Evolutionary conservation across 2,888 invertebrate genomes (phyloP), one percentile per base, ranked within the genome.

Genomic region (Congeria kusceri): DNA sequence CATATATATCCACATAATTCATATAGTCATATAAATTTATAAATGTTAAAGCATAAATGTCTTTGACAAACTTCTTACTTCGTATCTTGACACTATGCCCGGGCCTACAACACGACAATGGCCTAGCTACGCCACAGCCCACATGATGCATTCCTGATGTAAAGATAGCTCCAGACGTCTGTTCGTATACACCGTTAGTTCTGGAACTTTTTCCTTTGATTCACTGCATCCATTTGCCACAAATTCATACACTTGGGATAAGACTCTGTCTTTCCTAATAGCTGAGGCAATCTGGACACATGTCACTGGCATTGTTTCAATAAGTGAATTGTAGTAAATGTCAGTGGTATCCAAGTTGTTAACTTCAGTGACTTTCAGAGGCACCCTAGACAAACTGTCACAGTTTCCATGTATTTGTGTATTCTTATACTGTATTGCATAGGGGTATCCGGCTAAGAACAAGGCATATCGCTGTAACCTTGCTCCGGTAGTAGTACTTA

Each of bases 301-400:
- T 9, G 61, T 70, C 25, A 77, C 73, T 32, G 80, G 77, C 5
- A 92, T 56, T 88, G 75, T 83, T 88, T 91, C 76, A 91, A 83
- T 53, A 89, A 78, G 53, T 88, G 70, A 66, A n/a, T 66, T 58
- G 9, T 58, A 32, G 29, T 62, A 73, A 11, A 67, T 3, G 15
- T 73, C 73, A 46, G 66, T 65, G 23, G 49, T 13, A 63, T 80
- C 72, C 20, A 62, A 13, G 9, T 28, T 47, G 15, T 57, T 23
- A 3, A 25, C 20, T 20, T 71, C 62, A 15, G 53, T 59, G 18
- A 23, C 29, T 25, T 70, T 27, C 28, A 59, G 18, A 15, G 80
- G 77, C 27, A 80, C n/a, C 27, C 77, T 58, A 2, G 77, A 80
- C 15, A 80, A 61, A 39, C 70, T 73, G 44, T 80, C 77, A 46